Evolutionary conservation across 2,888 invertebrate species (phyloP).

Genomic region (Blastobasis lacticolella): DNA sequence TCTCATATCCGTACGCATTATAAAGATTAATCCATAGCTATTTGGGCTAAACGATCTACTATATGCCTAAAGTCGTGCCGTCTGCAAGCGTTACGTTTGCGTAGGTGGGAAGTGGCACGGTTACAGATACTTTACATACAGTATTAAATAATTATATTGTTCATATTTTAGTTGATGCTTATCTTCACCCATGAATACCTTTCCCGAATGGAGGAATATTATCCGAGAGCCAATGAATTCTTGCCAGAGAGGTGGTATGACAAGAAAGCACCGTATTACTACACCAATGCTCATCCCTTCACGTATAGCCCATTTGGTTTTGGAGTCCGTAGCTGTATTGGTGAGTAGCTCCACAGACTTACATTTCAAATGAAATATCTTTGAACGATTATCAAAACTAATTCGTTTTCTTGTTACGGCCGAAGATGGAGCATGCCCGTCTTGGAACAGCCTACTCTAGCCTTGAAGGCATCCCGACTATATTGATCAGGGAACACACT

Average conservation of each 20-base stretch:
- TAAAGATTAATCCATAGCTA: too few species aligned
- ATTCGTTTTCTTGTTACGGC: not conserved
- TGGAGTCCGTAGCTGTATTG: constrained; percentile 77
- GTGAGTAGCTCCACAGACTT: constrained; percentile 23
- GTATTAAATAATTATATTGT: too few species aligned
- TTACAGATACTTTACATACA: too few species aligned
- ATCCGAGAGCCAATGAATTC: constrained; percentile 72
- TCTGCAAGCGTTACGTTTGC: too few species aligned
- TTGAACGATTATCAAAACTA: not conserved
- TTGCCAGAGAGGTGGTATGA: constrained; percentile 82
- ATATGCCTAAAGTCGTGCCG: too few species aligned
- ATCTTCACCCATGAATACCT: constrained; percentile 69
- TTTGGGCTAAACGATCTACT: too few species aligned
- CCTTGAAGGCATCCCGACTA: too few species aligned
- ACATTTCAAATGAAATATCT: not conserved
- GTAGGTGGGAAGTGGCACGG: too few species aligned
- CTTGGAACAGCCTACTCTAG: too few species aligned
- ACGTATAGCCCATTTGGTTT: constrained; percentile 77
- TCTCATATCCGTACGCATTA: too few species aligned
- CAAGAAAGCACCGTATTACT: constrained; percentile 28
- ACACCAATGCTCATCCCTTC: constrained; percentile 67
- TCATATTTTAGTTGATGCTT: constrained; percentile 14
- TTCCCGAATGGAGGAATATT: constrained; percentile 76
- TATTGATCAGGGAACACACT: too few species aligned
- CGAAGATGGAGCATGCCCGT: not conserved